Evolutionary conservation across 2,797 vertebrate species (phyloP).

Genomic region (Smutsia gigantea): DNA sequence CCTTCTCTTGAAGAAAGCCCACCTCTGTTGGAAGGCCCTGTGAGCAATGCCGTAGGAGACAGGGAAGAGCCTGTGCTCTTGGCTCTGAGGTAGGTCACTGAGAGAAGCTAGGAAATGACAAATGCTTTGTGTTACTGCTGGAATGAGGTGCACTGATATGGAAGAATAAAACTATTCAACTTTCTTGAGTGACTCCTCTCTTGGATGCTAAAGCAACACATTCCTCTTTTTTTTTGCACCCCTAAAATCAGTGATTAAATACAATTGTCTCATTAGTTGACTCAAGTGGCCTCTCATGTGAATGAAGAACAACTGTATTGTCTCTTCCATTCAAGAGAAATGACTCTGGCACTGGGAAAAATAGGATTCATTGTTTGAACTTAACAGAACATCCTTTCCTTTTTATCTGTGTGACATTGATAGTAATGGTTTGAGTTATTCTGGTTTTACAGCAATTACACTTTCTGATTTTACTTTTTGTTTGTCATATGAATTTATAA

Average conservation of each 20-base stretch:
- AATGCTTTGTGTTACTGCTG: not conserved
- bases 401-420: not conserved
- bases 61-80: not conserved
- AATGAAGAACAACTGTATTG: not conserved
- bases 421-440: not conserved
- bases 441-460: not conserved
- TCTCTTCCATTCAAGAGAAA: not conserved
- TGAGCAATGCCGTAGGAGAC: not conserved
- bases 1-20: not conserved
- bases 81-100: not conserved
- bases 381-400: not conserved
- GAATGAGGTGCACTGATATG: not conserved
- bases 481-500: not conserved
- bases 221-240: not conserved
- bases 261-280: not conserved
- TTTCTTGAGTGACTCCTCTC: not conserved
- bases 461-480: not conserved
- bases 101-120: not conserved
- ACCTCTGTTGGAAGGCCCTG: rapidly evolving
- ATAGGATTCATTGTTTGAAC: not conserved
- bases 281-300: not conserved
- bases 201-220: not conserved
- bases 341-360: not conserved
- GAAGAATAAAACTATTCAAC: not conserved
- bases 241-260: not conserved